Evolutionary conservation across 2,113 vertebrate species (phyloP).

Genomic region (Drymodes brunneopygia): DNA sequence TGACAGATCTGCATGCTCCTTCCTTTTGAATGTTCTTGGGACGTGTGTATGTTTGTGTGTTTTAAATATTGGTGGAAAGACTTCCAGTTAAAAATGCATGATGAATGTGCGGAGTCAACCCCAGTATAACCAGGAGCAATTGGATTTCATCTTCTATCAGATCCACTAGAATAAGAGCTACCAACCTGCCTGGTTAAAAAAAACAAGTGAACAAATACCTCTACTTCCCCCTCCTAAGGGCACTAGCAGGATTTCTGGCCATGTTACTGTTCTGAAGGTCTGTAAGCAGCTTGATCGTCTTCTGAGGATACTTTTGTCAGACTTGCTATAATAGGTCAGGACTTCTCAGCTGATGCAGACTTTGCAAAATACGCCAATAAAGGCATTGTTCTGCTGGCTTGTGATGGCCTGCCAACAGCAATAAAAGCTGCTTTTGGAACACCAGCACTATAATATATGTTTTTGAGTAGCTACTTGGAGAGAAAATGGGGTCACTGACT

Average conservation of each 20-base stretch:
- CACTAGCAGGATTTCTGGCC: background rate
- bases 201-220: rapidly evolving
- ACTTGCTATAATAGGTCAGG: background rate
- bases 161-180: background rate
- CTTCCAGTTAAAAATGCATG: background rate
- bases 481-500: background rate
- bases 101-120: background rate
- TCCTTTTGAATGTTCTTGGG: background rate
- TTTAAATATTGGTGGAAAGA: background rate
- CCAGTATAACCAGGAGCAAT: background rate
- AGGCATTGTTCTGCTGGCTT: background rate
- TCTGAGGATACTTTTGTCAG: background rate
- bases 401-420: background rate
- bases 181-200: background rate
- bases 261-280: background rate
- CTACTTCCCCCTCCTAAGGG: rapidly evolving
- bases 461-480: background rate
- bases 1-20: background rate
- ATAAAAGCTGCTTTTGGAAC: background rate
- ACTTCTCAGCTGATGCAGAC: background rate
- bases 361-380: background rate
- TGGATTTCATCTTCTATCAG: background rate
- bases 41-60: rapidly evolving
- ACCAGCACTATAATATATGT: no score
- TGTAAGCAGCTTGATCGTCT: background rate